Conservation (phyloP, 2,797 vertebrate species). For the Argentina silus region DNA sequence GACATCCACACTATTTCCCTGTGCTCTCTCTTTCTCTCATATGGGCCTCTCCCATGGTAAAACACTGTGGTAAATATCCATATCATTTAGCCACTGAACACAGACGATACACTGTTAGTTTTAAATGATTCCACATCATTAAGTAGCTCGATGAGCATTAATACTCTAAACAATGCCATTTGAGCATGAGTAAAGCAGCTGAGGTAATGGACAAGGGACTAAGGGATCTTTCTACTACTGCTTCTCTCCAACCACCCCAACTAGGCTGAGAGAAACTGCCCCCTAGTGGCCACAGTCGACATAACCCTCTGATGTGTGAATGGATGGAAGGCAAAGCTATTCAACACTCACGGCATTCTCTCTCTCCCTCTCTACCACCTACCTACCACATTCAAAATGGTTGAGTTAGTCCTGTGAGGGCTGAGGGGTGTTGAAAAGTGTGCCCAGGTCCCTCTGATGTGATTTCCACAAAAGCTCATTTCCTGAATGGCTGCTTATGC, state of each 20-base stretch:
- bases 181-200: constrained; percentile 64
- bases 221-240: constrained; percentile 7
- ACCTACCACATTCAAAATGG: constrained; percentile 31
- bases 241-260: background rate
- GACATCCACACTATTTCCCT: no score
- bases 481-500: constrained; percentile 61
- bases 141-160: constrained; percentile 61
- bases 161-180: constrained; percentile 58
- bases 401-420: constrained; percentile 20
- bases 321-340: background rate
- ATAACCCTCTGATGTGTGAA: constrained; percentile 22
- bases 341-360: constrained; percentile 6
- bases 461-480: constrained; percentile 63
- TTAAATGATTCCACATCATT: constrained; percentile 73
- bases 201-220: constrained; percentile 42
- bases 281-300: constrained; percentile 71
- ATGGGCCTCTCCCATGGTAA: constrained; percentile 12
- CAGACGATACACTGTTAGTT: constrained; percentile 59
- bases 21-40: background rate
- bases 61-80: constrained; percentile 54
- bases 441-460: constrained; percentile 41
- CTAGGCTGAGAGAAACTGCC: constrained; percentile 68
- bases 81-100: constrained; percentile 60
- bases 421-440: constrained; percentile 39
- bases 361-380: constrained; percentile 15